Evolutionary conservation across 2,888 invertebrate genomes (phyloP), one percentile per base, ranked within the genome.

Genomic region (Petrophora chlorosata): DNA sequence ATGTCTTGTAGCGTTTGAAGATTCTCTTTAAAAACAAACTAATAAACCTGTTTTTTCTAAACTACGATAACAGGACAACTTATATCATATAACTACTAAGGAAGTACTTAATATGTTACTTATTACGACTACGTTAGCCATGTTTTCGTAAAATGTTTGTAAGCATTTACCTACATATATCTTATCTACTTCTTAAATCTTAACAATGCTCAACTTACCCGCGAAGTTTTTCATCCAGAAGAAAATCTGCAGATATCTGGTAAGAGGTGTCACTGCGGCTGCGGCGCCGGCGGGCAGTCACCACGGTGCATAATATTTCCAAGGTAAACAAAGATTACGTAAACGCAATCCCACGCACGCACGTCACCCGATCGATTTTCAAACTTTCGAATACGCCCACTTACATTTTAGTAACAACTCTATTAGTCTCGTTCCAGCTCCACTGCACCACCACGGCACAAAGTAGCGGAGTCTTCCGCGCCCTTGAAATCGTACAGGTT

Each of bases 271-370:
- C 73, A 76, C 70, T n/a, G n/a, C n/a, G n/a, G n/a, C n/a, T n/a
- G n/a, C n/a, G n/a, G n/a, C n/a, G n/a, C n/a, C n/a, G 60, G 68
- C 69, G 64, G 66, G 67, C 69, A 73, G 71, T 75, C 73, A 73
- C 73, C 79, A 76, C 78, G 75, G 82, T 87, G 86, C 88, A 87
- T 85, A 82, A 86, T 85, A 84, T 85, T 82, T 77, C 85, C 84
- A 89, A 89, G 83, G 88, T 89, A 90, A 90, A 90, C 89, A 90
- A 90, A 88, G 82, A 88, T 90, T 89, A 89, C 87, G 86, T 88
- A 87, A 90, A 89, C 79, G 81, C 76, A 87, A 88, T 86, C 88
- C 87, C 85, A 90, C 88, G 88, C 86, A 88, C 86, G 82, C 85
- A 87, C 89, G 85, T 85, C 82, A 83, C 82, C 85, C 85, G 75